phyloP scores from a whole-genome alignment of 2,113 vertebrate species.

The Anarhynchus alexandrinus region DNA sequence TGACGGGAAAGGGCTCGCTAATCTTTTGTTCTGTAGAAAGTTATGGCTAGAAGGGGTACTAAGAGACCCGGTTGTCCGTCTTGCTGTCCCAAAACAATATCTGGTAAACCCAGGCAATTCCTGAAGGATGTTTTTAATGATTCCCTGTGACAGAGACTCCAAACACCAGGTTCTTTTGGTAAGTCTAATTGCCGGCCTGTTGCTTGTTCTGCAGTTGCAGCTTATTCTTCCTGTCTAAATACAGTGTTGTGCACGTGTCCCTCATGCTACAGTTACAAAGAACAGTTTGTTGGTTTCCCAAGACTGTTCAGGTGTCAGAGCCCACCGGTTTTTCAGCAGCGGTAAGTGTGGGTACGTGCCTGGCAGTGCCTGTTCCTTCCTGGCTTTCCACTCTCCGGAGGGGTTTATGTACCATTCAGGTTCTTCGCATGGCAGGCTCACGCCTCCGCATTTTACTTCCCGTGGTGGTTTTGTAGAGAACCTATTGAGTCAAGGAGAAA shows the following conservation, averaged over 20 bases:
- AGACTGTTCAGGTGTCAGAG: neutral
- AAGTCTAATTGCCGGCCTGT: neutral
- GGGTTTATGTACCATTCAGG: neutral
- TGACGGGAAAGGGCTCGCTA: neutral
- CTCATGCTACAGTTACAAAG: neutral
- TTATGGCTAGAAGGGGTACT: neutral
- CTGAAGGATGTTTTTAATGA: neutral
- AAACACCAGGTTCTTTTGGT: neutral
- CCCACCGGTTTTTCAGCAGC: neutral
- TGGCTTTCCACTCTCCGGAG: neutral
- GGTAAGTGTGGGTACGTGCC: neutral
- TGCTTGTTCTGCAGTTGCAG: neutral
- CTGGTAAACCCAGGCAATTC: neutral
- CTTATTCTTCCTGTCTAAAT: neutral
- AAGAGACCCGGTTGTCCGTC: accelerated
- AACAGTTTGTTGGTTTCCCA: neutral
- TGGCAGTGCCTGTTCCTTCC: neutral
- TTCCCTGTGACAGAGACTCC: neutral
- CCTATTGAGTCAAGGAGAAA: neutral
- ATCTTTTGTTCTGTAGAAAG: neutral
- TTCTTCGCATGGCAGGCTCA: neutral
- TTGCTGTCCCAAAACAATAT: neutral
- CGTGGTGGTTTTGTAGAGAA: neutral
- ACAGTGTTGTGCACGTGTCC: accelerated
- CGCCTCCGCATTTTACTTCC: neutral